Conservation (phyloP, 2,888 invertebrate genomes). For the Hemicrepidius hirtus region DNA sequence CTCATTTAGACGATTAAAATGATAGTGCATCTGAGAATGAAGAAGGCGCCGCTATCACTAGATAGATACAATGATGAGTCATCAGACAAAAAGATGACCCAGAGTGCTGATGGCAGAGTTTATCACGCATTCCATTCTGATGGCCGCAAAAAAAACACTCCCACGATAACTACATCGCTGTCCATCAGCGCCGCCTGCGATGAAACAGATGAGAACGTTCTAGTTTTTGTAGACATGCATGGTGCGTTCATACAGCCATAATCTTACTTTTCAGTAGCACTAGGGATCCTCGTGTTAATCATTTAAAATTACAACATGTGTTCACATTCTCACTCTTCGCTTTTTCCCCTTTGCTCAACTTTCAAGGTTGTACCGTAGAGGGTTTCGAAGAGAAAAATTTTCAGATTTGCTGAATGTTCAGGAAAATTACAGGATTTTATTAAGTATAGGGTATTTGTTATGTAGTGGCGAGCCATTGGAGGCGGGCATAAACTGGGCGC, state of each 20-base stretch:
- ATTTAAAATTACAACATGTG: constrained; percentile 21
- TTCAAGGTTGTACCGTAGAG: constrained; percentile 31
- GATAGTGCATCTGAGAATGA: constrained; percentile 12
- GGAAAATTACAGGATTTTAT: too few relatives aligned
- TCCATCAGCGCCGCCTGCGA: constrained; percentile 21
- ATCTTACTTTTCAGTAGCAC: constrained; percentile 18
- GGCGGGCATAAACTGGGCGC: too few relatives aligned
- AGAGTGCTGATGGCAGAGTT: constrained; percentile 27
- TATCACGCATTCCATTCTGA: constrained; percentile 32
- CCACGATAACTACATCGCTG: constrained; percentile 30
- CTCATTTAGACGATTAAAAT: constrained; percentile 24
- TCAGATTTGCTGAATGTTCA: too few relatives aligned
- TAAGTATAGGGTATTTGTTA: too few relatives aligned
- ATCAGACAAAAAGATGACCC: constrained; percentile 41
- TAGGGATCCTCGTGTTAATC: constrained; percentile 33
- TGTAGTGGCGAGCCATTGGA: too few relatives aligned
- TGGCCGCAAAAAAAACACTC: constrained; percentile 31
- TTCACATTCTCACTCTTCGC: constrained; percentile 24
- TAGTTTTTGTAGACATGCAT: constrained; percentile 13
- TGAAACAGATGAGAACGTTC: constrained; percentile 28
- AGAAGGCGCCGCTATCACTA: constrained; percentile 25
- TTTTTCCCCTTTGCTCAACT: background rate
- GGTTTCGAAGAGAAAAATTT: too few relatives aligned
- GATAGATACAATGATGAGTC: constrained; percentile 31
- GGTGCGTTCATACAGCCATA: constrained; percentile 17